A percentile compares a stretch with the other conserved stretches of the same genome.
Conservation (phyloP, 2,888 invertebrate species). For the Amphipyra tragopoginis region DNA sequence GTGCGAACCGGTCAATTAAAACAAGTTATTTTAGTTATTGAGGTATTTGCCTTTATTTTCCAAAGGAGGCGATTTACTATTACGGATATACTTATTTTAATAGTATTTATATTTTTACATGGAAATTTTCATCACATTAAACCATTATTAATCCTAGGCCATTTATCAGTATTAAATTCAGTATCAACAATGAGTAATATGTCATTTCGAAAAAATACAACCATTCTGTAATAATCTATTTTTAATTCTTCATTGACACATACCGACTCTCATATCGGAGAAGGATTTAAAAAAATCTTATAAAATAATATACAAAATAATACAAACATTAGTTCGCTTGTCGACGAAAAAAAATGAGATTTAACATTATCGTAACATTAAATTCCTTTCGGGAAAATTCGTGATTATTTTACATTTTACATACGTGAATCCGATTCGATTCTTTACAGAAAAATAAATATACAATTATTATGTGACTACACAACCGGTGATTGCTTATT, state of each 20-base stretch:
- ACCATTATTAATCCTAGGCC: conserved; percentile 86
- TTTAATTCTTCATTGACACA: conserved; percentile 78
- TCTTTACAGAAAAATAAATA: conserved; percentile 87
- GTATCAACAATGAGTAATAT: conserved; percentile 83
- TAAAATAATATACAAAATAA: conserved; percentile 90
- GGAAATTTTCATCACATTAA: conserved; percentile 89
- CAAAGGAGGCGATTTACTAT: conserved; percentile 89
- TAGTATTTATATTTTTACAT: conserved; percentile 90
- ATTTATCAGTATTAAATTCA: conserved; percentile 85
- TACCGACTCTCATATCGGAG: conserved; percentile 71
- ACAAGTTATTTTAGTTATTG: conserved; percentile 83
- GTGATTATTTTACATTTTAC: conserved; percentile 80
- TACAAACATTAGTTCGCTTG: conserved; percentile 86
- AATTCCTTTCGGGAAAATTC: conserved; percentile 79
- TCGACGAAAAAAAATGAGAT: conserved; percentile 81
- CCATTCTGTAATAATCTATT: conserved; percentile 83
- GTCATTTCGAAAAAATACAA: conserved; percentile 88
- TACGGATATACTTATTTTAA: conserved; percentile 87
- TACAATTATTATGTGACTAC: conserved; percentile 84
- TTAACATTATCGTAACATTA: conserved; percentile 82
- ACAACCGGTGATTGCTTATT: conserved; percentile 81
- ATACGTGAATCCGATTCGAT: conserved; percentile 78
- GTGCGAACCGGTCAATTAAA: conserved; percentile 71
- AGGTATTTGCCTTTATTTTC: conserved; percentile 89
- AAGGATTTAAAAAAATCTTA: conserved; percentile 85